Conservation (phyloP, 2,888 invertebrate genomes). For the Ethmia dodecea region DNA sequence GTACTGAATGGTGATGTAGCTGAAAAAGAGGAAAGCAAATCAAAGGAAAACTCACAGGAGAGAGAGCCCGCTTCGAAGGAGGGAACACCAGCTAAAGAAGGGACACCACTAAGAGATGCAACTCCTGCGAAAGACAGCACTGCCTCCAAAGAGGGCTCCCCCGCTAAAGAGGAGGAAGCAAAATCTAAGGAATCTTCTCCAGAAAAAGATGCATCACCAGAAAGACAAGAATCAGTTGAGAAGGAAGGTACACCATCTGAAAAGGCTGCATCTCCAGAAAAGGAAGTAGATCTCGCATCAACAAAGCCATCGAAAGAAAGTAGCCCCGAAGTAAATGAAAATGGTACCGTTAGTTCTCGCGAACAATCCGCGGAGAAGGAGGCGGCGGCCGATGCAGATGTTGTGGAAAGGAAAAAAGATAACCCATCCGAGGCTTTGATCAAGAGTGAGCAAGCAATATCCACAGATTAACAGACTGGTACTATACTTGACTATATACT, state of each 20-base stretch:
- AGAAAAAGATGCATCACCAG: conserved; percentile 33
- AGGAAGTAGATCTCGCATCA: conserved; percentile 36
- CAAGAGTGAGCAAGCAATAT: conserved; percentile 57
- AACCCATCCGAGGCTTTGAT: conserved; percentile 62
- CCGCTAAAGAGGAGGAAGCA: conserved; percentile 17
- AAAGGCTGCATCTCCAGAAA: conserved; percentile 35
- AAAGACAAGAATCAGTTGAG: conserved; percentile 43
- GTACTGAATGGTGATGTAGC: conserved; percentile 55
- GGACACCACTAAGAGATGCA: conserved; percentile 12
- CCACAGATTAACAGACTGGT: conserved; percentile 42
- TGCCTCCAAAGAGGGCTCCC: conserved; percentile 31
- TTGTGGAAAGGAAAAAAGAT: conserved; percentile 48
- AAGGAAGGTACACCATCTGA: conserved; percentile 30
- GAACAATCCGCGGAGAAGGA: conserved; percentile 62
- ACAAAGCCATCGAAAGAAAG: conserved; percentile 46
- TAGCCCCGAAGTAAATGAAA: conserved; percentile 52
- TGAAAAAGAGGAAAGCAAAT: conserved; percentile 33
- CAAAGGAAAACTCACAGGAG: conserved; percentile 50
- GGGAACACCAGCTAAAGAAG: conserved; percentile 17
- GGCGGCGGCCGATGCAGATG: conserved; percentile 24
- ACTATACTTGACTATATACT: neutral
- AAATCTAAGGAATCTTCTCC: conserved; percentile 27
- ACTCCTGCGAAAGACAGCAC: conserved; percentile 25
- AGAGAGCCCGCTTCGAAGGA: conserved; percentile 33
- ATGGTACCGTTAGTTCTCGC: conserved; percentile 62